Percentiles rank a stretch among this genome's conserved stretches.
Evolutionary conservation across 2,888 invertebrate genomes (phyloP).

Genomic region (Polia nebulosa): DNA sequence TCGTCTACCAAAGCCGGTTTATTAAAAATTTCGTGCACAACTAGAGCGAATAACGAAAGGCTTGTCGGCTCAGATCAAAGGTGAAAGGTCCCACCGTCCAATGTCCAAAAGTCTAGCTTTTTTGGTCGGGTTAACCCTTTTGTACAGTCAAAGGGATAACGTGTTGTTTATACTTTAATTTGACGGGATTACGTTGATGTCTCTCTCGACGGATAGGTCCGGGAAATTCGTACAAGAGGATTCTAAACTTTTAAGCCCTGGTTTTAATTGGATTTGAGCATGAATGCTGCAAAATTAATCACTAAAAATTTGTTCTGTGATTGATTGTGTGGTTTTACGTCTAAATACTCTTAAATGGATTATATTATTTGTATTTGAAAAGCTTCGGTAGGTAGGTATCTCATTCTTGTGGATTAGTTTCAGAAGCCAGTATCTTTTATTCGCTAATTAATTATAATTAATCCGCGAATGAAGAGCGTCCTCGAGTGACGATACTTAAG

Average conservation of each 20-base stretch:
- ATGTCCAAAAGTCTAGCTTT: conserved; percentile 46
- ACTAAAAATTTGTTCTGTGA: conserved; percentile 26
- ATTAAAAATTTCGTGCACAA: conserved; percentile 34
- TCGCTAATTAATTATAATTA: conserved; percentile 21
- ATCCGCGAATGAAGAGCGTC: conserved; percentile 9
- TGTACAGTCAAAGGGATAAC: conserved; percentile 36
- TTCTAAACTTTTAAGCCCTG: conserved; percentile 45
- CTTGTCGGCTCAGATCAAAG: conserved; percentile 39
- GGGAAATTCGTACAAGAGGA: conserved; percentile 37
- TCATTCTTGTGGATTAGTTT: conserved; percentile 7
- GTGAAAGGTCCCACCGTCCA: conserved; percentile 24
- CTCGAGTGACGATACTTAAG: conserved; percentile 2
- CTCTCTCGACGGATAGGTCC: conserved; percentile 4
- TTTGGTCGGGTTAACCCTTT: conserved; percentile 33
- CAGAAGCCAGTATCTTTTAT: conserved; percentile 11
- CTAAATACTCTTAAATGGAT: conserved; percentile 11
- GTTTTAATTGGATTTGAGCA: conserved; percentile 22
- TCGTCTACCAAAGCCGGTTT: background rate
- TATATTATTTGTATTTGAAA: conserved; percentile 24
- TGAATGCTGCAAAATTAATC: conserved; percentile 25
- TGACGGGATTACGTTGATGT: conserved; percentile 38
- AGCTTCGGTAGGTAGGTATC: background rate
- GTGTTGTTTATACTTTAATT: conserved; percentile 57
- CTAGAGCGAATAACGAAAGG: conserved; percentile 36
- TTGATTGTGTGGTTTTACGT: background rate